Evolutionary conservation across 2,797 vertebrate species (phyloP), one percentile per base, ranked within the genome.

Genomic region (Pseudochirops corinnae): DNA sequence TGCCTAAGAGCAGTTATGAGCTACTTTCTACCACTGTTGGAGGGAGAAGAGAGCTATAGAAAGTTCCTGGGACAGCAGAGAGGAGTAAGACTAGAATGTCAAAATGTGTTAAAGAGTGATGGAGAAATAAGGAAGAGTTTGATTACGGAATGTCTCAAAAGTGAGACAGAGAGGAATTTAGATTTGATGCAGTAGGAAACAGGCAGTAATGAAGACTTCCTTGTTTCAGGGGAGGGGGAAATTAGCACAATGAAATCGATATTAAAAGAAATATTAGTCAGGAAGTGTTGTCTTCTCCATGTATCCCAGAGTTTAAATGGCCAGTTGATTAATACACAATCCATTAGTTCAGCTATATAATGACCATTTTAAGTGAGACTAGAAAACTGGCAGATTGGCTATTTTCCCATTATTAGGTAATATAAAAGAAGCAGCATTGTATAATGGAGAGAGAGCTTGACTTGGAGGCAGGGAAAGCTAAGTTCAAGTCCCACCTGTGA

Each of bases 241-340:
- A 12, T 74, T 31, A 91, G 93, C 21, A 31, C 18, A 55, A 55
- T 74, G 56, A 92, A 95, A 74, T 95, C 11, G 33, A 90, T 92
- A 92, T 96, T 82, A 93, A 92, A n/a, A 60, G 91, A 56, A 91
- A 95, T 4, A 46, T 3, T 50, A 50, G 1, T 87, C 10, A 62
- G 31, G 82, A 55, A 93, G 39, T 52, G 56, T 95, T 56, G 55
- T 94, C 60, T 90, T 93, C n/a, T 16, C 18, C n/a, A 74, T 0
- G 13, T 39, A 39, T 93, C 14, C 55, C 39, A 39, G 90, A 55
- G 10, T 60, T 62, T 91, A 67, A 52, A 2, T 56, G 55, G 82
- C 12, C 5, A 24, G 55, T 93, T 6, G 7, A 67, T 93, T 6
- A 9, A 67, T 93, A 56, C 1, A n/a, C 21, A 24, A 1, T 24